Percentiles rank a stretch among this genome's conserved stretches.
These are phyloP conservation scores for Nasonovia ribisnigri DNA, from an alignment of 2,888 invertebrate genomes.

Conservation along the genomic window DNA sequence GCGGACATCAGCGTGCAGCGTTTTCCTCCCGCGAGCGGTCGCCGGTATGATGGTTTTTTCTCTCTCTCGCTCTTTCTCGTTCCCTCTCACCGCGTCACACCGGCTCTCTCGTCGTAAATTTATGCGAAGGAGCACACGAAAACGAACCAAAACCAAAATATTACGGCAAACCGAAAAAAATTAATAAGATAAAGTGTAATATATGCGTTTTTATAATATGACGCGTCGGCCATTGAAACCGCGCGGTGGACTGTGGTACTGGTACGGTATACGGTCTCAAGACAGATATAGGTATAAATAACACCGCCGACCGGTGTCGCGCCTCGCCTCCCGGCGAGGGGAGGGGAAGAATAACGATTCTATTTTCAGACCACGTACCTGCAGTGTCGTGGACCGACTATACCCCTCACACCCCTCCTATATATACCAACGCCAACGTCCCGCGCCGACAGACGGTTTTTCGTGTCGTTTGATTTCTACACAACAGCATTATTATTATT, in stretches of 20 bases:
- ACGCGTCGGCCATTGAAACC: conserved; percentile 6
- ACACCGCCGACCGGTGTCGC: background rate
- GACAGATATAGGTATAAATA: background rate
- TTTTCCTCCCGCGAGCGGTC: background rate
- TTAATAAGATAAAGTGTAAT: background rate
- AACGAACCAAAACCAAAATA: background rate
- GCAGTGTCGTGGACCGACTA: background rate
- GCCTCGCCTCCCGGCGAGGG: background rate
- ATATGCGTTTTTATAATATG: background rate
- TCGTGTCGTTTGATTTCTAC: conserved; percentile 9
- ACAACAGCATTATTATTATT: background rate
- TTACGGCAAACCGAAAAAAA: background rate
- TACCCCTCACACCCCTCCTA: background rate
- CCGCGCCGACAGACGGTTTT: background rate
- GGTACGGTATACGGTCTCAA: background rate
- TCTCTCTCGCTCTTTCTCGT: background rate
- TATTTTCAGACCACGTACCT: conserved; percentile 8
- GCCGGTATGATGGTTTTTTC: background rate
- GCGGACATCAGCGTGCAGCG: background rate
- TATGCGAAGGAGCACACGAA: background rate
- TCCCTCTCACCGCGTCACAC: background rate
- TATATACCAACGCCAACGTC: background rate
- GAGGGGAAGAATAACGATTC: conserved; percentile 14
- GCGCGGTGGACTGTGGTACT: background rate
- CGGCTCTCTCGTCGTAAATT: background rate